A percentile compares a stretch with the other conserved stretches of the same genome.
Evolutionary conservation across 2,888 invertebrate species (phyloP).

Genomic region (Drosophila emarginata): DNA sequence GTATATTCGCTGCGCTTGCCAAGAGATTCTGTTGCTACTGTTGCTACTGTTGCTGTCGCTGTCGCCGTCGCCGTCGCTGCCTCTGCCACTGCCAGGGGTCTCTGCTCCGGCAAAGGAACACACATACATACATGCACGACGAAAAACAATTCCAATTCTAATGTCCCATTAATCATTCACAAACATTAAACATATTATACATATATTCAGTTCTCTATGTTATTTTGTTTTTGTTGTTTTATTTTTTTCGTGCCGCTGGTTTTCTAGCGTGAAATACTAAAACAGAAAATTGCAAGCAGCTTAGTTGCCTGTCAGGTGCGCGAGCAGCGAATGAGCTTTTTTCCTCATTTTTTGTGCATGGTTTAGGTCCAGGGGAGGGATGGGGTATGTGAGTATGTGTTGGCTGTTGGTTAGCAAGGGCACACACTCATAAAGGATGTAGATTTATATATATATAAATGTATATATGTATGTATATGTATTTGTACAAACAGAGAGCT

Average conservation of each 20-base stretch:
- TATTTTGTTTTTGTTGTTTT: conserved; percentile 3
- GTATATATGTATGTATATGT: background rate
- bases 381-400: background rate
- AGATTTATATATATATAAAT: background rate
- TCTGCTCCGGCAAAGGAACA: conserved; percentile 10
- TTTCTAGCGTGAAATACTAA: conserved; percentile 73
- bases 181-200: conserved; percentile 68
- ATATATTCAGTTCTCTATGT: background rate
- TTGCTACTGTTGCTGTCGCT: conserved; percentile 24
- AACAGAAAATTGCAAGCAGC: conserved; percentile 64
- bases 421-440: background rate
- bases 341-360: conserved; percentile 13
- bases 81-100: conserved; percentile 12
- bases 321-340: conserved; percentile 28
- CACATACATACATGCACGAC: conserved; percentile 16
- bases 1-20: conserved; percentile 47
- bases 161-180: conserved; percentile 75
- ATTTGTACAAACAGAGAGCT: background rate
- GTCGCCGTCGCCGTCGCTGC: background rate
- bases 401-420: background rate
- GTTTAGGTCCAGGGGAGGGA: conserved; percentile 38
- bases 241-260: conserved; percentile 41
- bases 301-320: conserved; percentile 72
- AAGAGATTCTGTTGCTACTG: conserved; percentile 26
- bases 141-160: conserved; percentile 76